Evolutionary conservation across 2,888 invertebrate species (phyloP).

Genomic region (Amphimallon solstitiale): DNA sequence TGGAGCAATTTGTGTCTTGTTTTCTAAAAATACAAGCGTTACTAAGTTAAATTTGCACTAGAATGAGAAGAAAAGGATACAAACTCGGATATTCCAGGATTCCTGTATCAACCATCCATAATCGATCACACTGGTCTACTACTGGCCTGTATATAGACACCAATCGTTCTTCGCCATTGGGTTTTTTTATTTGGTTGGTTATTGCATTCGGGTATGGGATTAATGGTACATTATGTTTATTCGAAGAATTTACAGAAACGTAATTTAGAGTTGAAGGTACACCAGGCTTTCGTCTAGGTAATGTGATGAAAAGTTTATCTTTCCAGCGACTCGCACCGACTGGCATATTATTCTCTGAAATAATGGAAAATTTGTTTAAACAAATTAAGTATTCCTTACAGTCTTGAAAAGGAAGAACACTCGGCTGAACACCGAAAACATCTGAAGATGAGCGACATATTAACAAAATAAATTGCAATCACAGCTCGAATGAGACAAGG

Average conservation of each 20-base stretch:
- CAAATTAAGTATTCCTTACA: no score
- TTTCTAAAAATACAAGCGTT: neutral
- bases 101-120: conserved; percentile 86
- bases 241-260: conserved; percentile 55
- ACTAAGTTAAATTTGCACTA: neutral
- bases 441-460: no score
- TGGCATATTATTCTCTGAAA: conserved; percentile 70
- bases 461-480: no score
- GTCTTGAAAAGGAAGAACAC: no score
- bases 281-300: conserved; percentile 75
- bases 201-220: conserved; percentile 69
- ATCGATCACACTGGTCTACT: conserved; percentile 75
- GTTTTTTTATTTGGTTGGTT: conserved; percentile 68
- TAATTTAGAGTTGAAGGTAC: conserved; percentile 65
- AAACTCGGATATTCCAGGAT: conserved; percentile 73
- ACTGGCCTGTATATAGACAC: conserved; percentile 78
- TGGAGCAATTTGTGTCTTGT: conserved; percentile 62
- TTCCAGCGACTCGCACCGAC: conserved; percentile 73
- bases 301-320: conserved; percentile 74
- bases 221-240: conserved; percentile 65
- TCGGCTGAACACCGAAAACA: no score
- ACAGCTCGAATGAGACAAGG: no score
- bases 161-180: conserved; percentile 55
- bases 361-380: neutral
- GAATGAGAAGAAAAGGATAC: neutral